Percentiles rank a stretch among this genome's conserved stretches.
Evolutionary conservation across 1,140 invertebrate species (phyloP).

Genomic region (Macrobrachium nipponense): DNA sequence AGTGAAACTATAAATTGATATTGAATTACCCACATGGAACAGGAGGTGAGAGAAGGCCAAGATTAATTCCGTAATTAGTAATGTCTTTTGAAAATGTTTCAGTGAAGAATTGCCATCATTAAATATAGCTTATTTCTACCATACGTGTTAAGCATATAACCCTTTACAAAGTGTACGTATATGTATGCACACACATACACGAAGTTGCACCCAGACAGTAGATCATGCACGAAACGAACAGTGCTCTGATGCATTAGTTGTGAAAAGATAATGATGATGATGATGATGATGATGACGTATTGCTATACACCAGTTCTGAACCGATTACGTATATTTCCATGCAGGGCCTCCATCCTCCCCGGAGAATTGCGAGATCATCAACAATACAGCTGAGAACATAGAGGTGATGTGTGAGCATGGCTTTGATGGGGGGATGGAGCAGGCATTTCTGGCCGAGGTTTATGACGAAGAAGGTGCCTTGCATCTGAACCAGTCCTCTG

Average conservation of each 20-base stretch:
- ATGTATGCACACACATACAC: neutral
- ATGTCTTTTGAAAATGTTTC: too few relatives aligned
- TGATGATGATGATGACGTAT: too few relatives aligned
- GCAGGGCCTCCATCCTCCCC: slow-evolving; percentile 79
- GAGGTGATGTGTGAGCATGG: slow-evolving; percentile 81
- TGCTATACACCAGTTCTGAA: too few relatives aligned
- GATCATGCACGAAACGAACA: neutral
- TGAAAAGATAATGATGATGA: too few relatives aligned
- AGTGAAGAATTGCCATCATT: too few relatives aligned
- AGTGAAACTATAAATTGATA: too few relatives aligned
- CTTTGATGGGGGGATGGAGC: slow-evolving; percentile 87
- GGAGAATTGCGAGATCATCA: slow-evolving; percentile 87
- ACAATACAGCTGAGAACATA: slow-evolving; percentile 85
- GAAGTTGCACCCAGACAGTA: neutral
- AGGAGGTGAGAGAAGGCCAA: too few relatives aligned
- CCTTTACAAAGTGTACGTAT: neutral
- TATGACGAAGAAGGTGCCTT: slow-evolving; percentile 54
- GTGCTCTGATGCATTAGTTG: too few relatives aligned
- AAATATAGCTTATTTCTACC: neutral
- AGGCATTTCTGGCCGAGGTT: slow-evolving; percentile 84
- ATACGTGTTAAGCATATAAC: neutral
- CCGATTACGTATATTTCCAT: neutral
- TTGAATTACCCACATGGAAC: too few relatives aligned
- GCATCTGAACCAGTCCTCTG: slow-evolving; percentile 62
- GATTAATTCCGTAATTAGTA: too few relatives aligned